These are phyloP conservation scores for Cantharis rufa DNA, from an alignment of 2,888 invertebrate species.

Conservation along the genomic window DNA sequence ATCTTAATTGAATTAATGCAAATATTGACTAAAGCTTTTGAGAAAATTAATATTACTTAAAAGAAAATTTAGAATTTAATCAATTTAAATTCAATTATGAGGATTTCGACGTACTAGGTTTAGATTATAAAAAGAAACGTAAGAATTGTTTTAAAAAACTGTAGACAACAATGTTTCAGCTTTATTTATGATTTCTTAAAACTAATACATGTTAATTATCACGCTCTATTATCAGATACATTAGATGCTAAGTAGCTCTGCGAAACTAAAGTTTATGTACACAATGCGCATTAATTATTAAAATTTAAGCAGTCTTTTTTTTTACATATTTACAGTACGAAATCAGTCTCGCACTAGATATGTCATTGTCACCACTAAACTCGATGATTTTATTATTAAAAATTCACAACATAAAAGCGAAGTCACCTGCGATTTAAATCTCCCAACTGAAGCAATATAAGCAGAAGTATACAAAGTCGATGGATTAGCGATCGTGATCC, in stretches of 20 bases:
- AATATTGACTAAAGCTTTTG: neutral
- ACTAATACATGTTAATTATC: slow-evolving; percentile 29
- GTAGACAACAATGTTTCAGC: slow-evolving; percentile 16
- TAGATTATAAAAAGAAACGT: neutral
- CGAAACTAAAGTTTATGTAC: slow-evolving; percentile 25
- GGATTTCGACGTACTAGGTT: neutral
- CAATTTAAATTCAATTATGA: neutral
- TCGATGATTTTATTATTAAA: slow-evolving; percentile 28
- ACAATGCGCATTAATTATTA: slow-evolving; percentile 27
- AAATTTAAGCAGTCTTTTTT: slow-evolving; percentile 29
- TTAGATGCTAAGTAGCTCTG: slow-evolving; percentile 26
- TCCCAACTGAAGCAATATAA: slow-evolving; percentile 14
- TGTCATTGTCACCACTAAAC: slow-evolving; percentile 36
- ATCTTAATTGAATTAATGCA: neutral
- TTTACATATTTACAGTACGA: slow-evolving; percentile 44
- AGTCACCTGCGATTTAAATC: slow-evolving; percentile 30
- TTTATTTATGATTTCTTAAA: slow-evolving; percentile 25
- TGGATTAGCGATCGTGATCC: slow-evolving; percentile 24
- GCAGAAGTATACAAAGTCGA: slow-evolving; percentile 21
- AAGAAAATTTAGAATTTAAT: neutral
- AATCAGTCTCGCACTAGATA: slow-evolving; percentile 48
- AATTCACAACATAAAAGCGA: slow-evolving; percentile 21
- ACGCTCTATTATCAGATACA: slow-evolving; percentile 30
- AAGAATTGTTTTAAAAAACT: neutral
- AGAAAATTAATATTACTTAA: neutral